Base-by-base conservation (phyloP, 1,140 invertebrate species). In the Drosophila jambulina region DNA sequence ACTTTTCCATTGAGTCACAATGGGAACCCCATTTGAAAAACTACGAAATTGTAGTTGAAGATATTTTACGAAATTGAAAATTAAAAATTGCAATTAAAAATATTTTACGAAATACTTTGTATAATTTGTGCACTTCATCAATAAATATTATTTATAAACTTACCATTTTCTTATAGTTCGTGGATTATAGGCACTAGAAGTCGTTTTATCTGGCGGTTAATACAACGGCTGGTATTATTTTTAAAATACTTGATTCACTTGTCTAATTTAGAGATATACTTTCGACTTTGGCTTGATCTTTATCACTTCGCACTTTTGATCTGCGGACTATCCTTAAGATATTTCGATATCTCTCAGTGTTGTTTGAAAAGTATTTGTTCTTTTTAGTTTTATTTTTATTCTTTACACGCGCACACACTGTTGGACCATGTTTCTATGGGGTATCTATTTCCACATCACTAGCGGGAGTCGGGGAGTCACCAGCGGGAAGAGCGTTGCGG, bases 111-210 rank as follows among this genome's bases (percentile, higher is more conserved):
- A 13, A 19, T 17, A 34, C n/a, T 34, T 32, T 32, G 1, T 3
- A 13, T 2, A 23, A 3, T 13, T 19, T 42, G 6, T 23, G 3
- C 34, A 54, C 48, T 40, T 56, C 0, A 15, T 43, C 4, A 25
- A 25, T 43, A n/a, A 7, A 27, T 43, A 25, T 27, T 40, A 12
- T 58, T 27, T 23, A 27, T 3, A 56, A 54, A 82, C 82, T 86
- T 70, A 86, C 82, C 82, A 86, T 86, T 81, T 81, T 69, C 27
- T 40, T 56, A n/a, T 51, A 36, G 27, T 25, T 63, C 38, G 19
- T 27, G 51, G 8, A n/a, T 59, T 46, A 12, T 32, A 46, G 61
- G 29, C 60, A 68, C 45, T 67, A 34, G 5, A 72, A 19, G 21
- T 42, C 43, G 45, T 13, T 21, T 51, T 51, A 19, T 46, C 45